Evolutionary conservation across 2,113 vertebrate genomes (phyloP).

Genomic region (Pogona vitticeps): DNA sequence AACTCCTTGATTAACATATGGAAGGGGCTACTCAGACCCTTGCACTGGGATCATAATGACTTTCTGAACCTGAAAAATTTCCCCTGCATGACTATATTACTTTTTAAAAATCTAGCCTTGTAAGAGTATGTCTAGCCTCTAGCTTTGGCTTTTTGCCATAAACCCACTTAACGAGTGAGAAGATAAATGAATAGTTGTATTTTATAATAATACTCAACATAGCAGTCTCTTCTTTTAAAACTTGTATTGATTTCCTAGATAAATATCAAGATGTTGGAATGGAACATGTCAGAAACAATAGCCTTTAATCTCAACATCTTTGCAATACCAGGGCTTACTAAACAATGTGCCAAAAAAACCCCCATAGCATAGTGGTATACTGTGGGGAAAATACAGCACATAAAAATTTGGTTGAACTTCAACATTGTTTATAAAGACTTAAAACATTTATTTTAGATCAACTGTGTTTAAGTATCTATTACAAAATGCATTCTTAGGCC

Average conservation of each 20-base stretch:
- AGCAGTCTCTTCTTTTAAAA: background rate
- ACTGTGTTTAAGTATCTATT: conserved; percentile 57
- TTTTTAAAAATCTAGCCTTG: background rate
- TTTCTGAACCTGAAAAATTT: background rate
- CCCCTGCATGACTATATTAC: background rate
- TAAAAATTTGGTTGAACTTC: conserved; percentile 48
- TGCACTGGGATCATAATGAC: background rate
- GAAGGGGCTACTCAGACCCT: background rate
- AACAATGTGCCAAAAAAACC: conserved; percentile 32
- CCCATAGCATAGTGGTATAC: conserved; percentile 34
- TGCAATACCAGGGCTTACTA: conserved; percentile 41
- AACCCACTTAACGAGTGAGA: background rate
- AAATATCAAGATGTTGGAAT: conserved; percentile 27
- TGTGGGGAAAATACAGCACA: conserved; percentile 38
- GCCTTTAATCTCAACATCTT: conserved; percentile 31
- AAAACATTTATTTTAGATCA: conserved; percentile 70
- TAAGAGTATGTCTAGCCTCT: conserved; percentile 10
- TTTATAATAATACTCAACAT: conserved; percentile 10
- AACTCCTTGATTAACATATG: background rate
- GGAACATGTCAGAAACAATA: conserved; percentile 37
- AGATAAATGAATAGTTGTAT: background rate
- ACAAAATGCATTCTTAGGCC: conserved; percentile 46
- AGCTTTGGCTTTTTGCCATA: conserved; percentile 20
- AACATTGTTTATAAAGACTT: conserved; percentile 51
- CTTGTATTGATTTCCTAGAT: conserved; percentile 30